phyloP scores from a whole-genome alignment of 2,888 invertebrate species.

The Tuta absoluta region DNA sequence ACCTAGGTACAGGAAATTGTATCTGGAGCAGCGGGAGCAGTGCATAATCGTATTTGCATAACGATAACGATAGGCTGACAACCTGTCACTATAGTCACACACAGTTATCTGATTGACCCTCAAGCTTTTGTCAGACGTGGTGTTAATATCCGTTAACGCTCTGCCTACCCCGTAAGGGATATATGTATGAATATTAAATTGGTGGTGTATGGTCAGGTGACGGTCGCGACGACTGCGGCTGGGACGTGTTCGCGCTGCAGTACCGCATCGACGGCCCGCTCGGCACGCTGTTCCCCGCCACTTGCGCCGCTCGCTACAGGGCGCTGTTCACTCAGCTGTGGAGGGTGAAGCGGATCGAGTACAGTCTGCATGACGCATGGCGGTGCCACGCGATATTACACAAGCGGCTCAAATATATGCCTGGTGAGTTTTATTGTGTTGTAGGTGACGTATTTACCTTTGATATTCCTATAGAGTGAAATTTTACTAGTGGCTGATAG shows the following conservation, averaged over 20 bases:
- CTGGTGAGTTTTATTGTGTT: slow-evolving; percentile 40
- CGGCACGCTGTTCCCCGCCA: slow-evolving; percentile 89
- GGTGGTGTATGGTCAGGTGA: slow-evolving; percentile 56
- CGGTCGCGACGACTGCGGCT: slow-evolving; percentile 87
- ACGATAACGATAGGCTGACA: too few species aligned
- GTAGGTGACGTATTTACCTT: too few species aligned
- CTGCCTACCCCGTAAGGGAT: too few species aligned
- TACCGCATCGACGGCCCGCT: slow-evolving; percentile 95
- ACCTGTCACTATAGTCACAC: too few species aligned
- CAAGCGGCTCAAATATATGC: slow-evolving; percentile 85
- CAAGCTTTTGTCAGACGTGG: not conserved
- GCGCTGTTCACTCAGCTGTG: slow-evolving; percentile 93
- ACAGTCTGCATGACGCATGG: slow-evolving; percentile 90
- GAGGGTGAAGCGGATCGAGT: slow-evolving; percentile 94
- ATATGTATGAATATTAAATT: too few species aligned
- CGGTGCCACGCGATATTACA: slow-evolving; percentile 89
- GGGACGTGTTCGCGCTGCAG: slow-evolving; percentile 94
- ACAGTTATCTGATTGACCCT: too few species aligned
- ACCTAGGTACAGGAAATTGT: too few species aligned
- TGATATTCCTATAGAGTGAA: too few species aligned
- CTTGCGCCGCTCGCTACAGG: slow-evolving; percentile 87
- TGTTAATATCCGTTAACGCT: too few species aligned
- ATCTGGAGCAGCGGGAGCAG: too few species aligned
- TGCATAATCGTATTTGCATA: too few species aligned
- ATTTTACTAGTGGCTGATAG: too few species aligned